A percentile compares a stretch with the other conserved stretches of the same genome.
Evolutionary conservation across 2,113 vertebrate species (phyloP).

Genomic region (Dipodomys ordii): DNA sequence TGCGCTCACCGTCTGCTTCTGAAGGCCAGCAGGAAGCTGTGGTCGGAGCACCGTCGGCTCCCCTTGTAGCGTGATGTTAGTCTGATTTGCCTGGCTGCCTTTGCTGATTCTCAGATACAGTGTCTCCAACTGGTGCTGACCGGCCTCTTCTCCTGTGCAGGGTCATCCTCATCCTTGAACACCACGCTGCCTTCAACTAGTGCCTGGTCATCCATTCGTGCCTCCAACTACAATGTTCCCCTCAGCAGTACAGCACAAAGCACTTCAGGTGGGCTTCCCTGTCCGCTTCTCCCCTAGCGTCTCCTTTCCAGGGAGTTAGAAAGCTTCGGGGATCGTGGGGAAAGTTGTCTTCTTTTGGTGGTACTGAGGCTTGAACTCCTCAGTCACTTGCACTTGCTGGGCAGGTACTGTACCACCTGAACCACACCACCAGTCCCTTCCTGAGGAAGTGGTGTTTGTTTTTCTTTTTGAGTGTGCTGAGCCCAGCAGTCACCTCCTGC

Average conservation of each 20-base stretch:
- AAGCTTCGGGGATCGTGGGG: too few relatives aligned
- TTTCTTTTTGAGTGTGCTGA: not conserved
- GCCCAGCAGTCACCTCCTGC: not conserved
- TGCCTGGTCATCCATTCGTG: slow-evolving; percentile 99
- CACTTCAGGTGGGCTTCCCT: slow-evolving; percentile 94
- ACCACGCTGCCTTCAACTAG: slow-evolving; percentile 99
- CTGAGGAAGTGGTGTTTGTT: not conserved
- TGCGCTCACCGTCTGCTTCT: too few relatives aligned
- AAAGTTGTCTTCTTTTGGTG: too few relatives aligned
- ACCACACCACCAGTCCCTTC: too few relatives aligned
- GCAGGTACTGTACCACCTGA: too few relatives aligned
- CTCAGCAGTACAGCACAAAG: slow-evolving; percentile 99
- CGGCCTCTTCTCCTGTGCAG: slow-evolving; percentile 79
- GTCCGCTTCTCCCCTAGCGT: too few relatives aligned
- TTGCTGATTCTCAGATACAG: fast-evolving
- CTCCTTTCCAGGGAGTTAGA: too few relatives aligned
- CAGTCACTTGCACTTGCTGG: too few relatives aligned
- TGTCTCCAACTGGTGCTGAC: not conserved
- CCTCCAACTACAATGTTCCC: slow-evolving; percentile 99
- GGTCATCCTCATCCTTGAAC: slow-evolving; percentile 99
- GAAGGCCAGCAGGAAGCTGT: not conserved
- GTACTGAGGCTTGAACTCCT: too few relatives aligned
- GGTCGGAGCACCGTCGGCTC: too few relatives aligned
- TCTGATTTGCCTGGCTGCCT: not conserved
- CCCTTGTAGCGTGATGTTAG: too few relatives aligned